A percentile compares a stretch with the other conserved stretches of the same genome.
These are phyloP conservation scores for Drosophila mayri DNA, from an alignment of 1,140 invertebrate genomes.

Conservation along the genomic window DNA sequence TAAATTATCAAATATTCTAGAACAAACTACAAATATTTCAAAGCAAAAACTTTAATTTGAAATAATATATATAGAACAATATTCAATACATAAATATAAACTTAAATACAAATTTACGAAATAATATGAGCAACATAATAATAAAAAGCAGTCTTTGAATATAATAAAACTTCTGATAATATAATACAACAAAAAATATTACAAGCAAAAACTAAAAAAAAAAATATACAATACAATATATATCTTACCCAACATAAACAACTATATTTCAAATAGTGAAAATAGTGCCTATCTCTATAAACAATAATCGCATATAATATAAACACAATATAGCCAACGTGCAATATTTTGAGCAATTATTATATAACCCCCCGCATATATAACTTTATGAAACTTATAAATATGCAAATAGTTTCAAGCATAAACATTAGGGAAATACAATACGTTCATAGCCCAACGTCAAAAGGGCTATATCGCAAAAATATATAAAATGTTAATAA, in stretches of 20 bases:
- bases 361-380: conserved; percentile 17
- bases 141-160: background rate
- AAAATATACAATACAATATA: background rate
- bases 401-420: conserved; percentile 19
- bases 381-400: conserved; percentile 5
- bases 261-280: conserved; percentile 27
- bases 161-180: background rate
- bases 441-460: conserved; percentile 28
- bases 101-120: background rate
- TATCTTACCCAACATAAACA: background rate
- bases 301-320: conserved; percentile 27
- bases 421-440: conserved; percentile 33
- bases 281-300: conserved; percentile 41
- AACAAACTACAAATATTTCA: conserved; percentile 15
- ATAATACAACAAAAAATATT: background rate
- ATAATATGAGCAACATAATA: background rate
- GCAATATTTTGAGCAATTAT: conserved; percentile 25
- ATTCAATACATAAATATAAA: background rate
- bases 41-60: conserved; percentile 1
- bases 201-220: background rate
- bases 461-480: conserved; percentile 35
- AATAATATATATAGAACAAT: conserved; percentile 9
- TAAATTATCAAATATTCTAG: background rate
- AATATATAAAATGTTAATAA: conserved; percentile 33
- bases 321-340: conserved; percentile 24